Conservation (phyloP, 2,797 vertebrate genomes). For the Chiloscyllium punctatum region DNA sequence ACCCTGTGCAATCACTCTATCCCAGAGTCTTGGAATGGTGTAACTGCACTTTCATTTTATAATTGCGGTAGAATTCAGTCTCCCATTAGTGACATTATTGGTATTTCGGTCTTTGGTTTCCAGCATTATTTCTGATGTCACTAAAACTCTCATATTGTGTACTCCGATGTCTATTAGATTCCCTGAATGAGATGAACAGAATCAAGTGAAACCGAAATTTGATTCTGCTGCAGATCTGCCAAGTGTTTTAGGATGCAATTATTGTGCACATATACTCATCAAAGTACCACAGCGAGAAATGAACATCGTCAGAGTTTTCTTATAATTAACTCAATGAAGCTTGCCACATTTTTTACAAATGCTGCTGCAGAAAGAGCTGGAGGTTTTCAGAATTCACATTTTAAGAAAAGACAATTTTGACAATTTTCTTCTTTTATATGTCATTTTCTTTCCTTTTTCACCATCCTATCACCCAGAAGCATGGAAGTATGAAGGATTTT, state of each 20-base stretch:
- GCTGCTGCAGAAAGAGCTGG: neutral
- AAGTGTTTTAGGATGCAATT: slow-evolving; percentile 10
- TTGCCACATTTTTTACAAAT: neutral
- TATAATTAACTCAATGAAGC: neutral
- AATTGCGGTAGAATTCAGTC: slow-evolving; percentile 24
- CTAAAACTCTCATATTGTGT: slow-evolving; percentile 2
- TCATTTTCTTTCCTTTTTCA: neutral
- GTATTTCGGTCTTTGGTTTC: slow-evolving; percentile 29
- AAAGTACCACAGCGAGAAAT: neutral
- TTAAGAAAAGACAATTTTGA: neutral
- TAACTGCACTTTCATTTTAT: slow-evolving; percentile 12
- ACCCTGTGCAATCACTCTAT: slow-evolving; percentile 26
- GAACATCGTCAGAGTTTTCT: neutral
- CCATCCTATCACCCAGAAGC: neutral
- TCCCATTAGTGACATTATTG: slow-evolving; percentile 36
- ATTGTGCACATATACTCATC: slow-evolving; percentile 10
- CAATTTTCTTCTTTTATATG: neutral
- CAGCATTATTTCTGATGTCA: slow-evolving; percentile 33
- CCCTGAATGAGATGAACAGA: neutral
- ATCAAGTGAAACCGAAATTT: slow-evolving; percentile 9
- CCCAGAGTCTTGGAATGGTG: neutral
- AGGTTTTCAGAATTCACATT: neutral
- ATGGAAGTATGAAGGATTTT: neutral
- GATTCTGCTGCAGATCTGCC: slow-evolving; percentile 16
- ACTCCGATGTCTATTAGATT: slow-evolving; percentile 17